Percentiles rank a stretch among this genome's conserved stretches.
Conservation (phyloP, 2,797 vertebrate species). For the Melanotaenia trifasciata region DNA sequence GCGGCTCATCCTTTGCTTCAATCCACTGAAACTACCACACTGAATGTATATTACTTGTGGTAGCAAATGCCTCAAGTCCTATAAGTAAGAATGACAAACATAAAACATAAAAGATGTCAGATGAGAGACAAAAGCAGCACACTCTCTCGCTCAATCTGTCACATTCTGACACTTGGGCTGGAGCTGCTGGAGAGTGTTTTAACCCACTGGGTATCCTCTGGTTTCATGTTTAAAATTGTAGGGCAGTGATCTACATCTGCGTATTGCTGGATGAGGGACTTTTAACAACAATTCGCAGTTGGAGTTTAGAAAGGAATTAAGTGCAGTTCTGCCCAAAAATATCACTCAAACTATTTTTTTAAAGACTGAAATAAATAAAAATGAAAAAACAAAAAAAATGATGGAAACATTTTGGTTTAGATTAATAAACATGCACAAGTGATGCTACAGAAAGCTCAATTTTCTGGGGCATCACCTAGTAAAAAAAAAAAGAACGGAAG, state of each 20-base stretch:
- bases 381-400: too few relatives aligned
- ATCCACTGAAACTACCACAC: slow-evolving; percentile 8
- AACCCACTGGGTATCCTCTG: background rate
- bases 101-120: background rate
- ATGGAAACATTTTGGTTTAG: background rate
- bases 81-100: background rate
- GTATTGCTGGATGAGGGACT: background rate
- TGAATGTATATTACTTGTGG: slow-evolving; percentile 13
- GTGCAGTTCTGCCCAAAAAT: background rate
- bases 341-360: background rate
- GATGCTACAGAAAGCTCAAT: background rate
- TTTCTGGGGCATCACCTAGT: background rate
- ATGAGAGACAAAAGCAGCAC: background rate
- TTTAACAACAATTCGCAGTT: background rate
- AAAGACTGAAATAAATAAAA: background rate
- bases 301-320: background rate
- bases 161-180: background rate
- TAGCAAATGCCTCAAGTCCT: background rate
- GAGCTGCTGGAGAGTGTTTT: background rate
- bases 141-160: background rate
- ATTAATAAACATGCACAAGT: background rate
- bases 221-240: background rate
- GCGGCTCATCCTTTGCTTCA: slow-evolving; percentile 23
- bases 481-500: background rate
- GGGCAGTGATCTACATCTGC: background rate